Evolutionary conservation across 2,113 vertebrate genomes (phyloP), one percentile per base, ranked within the genome.

Genomic region (Solea solea): DNA sequence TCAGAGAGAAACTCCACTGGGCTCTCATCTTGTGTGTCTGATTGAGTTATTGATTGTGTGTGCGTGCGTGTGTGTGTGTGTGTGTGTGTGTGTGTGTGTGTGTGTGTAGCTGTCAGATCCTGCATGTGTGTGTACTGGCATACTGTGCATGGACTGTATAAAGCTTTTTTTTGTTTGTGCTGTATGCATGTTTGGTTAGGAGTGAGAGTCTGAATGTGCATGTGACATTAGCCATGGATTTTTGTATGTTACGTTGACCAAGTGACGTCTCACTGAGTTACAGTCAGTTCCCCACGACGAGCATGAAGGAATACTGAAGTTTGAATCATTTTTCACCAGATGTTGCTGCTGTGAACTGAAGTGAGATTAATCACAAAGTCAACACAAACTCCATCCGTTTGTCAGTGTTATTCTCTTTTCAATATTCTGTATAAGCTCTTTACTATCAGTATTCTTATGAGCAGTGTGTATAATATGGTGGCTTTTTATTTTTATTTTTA

Each of bases 341-440:
- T 15, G 13, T 16, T 62, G 70, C 82, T 69, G 61, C 84, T 64
- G 74, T 70, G 27, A 45, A 60, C 61, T 59, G 62, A 56, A 40
- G 62, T 3, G 53, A 61, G 57, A 14, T 75, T 64, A 65, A 46
- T 64, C 63, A 64, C 55, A 21, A 44, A 64, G 57, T 51, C 28
- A 62, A 34, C 64, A 10, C n/a, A 1, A n/a, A 39, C 28, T 57
- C 51, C 59, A 59, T 54, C 60, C 70, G 63, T 80, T 68, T 79
- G 71, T 88, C 80, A 83, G 79, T 89, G 85, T 91, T 90, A 91
- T 76, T 76, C 64, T 87, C 16, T 81, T 73, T 77, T 81, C 62
- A 83, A 71, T 90, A 86, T 87, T 54, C 60, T 85, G 73, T 75
- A 59, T 88, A 74, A 87, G 67, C 85, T 86, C 52, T 76, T 68